Conservation (phyloP, 2,797 vertebrate species). For the Fundulus diaphanus region DNA sequence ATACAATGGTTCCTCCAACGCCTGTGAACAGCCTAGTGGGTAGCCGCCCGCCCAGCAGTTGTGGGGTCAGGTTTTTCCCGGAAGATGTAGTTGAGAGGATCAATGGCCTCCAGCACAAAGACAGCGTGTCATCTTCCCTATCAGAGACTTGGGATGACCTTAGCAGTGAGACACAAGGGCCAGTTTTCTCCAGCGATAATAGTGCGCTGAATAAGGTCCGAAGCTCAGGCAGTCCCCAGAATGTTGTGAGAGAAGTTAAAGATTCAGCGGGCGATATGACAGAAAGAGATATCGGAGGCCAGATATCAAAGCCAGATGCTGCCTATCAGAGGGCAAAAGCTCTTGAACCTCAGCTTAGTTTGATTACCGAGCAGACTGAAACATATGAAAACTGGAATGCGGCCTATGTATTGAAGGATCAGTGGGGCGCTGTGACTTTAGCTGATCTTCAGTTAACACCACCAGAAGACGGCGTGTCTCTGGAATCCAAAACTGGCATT, state of each 20-base stretch:
- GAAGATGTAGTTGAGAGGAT: slow-evolving; percentile 86
- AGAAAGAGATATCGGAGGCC: slow-evolving; percentile 38
- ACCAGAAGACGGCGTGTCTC: slow-evolving; percentile 63
- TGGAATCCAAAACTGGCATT: slow-evolving; percentile 37
- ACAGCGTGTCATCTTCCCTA: slow-evolving; percentile 79
- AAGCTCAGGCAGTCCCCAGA: slow-evolving; percentile 80
- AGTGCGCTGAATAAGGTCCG: slow-evolving; percentile 81
- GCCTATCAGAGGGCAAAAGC: slow-evolving; percentile 38
- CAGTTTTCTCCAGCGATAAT: slow-evolving; percentile 61
- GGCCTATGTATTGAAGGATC: slow-evolving; percentile 42
- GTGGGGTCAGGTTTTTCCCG: slow-evolving; percentile 83
- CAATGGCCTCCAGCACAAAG: slow-evolving; percentile 76
- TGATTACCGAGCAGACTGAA: slow-evolving; percentile 69
- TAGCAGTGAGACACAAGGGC: slow-evolving; percentile 79
- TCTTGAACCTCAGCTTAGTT: slow-evolving; percentile 73
- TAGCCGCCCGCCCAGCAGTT: slow-evolving; percentile 85
- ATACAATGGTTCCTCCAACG: slow-evolving; percentile 86
- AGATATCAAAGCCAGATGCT: slow-evolving; percentile 39
- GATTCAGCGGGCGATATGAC: slow-evolving; percentile 27
- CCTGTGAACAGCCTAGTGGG: slow-evolving; percentile 91
- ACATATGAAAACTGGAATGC: slow-evolving; percentile 65
- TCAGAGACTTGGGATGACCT: slow-evolving; percentile 90
- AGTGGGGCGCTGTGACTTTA: slow-evolving; percentile 65
- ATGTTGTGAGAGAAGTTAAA: slow-evolving; percentile 67
- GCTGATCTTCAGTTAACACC: slow-evolving; percentile 73